Evolutionary conservation across 2,888 invertebrate genomes (phyloP).

Genomic region (Lobophora halterata): DNA sequence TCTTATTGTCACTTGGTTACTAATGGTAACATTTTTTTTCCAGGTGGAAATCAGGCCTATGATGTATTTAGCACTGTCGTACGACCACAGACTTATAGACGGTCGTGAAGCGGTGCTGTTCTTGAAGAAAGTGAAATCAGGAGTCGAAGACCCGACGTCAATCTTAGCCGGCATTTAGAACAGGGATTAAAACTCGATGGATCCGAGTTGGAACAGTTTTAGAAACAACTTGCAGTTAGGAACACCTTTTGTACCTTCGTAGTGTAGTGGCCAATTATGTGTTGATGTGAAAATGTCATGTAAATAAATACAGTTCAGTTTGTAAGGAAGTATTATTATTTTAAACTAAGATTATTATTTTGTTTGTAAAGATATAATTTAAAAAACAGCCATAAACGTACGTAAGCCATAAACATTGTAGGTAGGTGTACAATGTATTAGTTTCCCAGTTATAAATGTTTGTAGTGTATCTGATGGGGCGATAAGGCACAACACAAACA

Average conservation of each 20-base stretch:
- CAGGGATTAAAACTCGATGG: neutral
- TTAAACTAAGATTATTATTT: too few species aligned
- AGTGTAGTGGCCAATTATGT: conserved; percentile 1
- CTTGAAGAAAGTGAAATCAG: conserved; percentile 95
- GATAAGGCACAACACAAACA: too few species aligned
- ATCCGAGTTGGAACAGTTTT: conserved; percentile 4
- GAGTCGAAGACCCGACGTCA: conserved; percentile 97
- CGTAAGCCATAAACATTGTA: too few species aligned
- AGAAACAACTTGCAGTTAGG: conserved; percentile 1
- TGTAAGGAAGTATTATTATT: neutral
- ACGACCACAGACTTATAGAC: conserved; percentile 99
- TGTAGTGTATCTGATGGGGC: too few species aligned
- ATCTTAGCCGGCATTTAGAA: conserved; percentile 94
- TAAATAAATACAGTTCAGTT: conserved; percentile 7
- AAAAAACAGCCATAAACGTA: too few species aligned
- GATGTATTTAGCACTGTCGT: conserved; percentile 99
- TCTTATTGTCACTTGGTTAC: too few species aligned
- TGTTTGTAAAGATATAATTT: too few species aligned
- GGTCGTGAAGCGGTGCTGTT: conserved; percentile 99
- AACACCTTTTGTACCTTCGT: too few species aligned
- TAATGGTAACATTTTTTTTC: too few species aligned
- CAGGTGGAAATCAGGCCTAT: conserved; percentile 99
- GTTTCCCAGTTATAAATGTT: too few species aligned
- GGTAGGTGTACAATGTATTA: too few species aligned
- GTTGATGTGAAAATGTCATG: neutral